These are phyloP conservation scores for Athalia rosae DNA, from an alignment of 2,888 invertebrate species.

Conservation along the genomic window DNA sequence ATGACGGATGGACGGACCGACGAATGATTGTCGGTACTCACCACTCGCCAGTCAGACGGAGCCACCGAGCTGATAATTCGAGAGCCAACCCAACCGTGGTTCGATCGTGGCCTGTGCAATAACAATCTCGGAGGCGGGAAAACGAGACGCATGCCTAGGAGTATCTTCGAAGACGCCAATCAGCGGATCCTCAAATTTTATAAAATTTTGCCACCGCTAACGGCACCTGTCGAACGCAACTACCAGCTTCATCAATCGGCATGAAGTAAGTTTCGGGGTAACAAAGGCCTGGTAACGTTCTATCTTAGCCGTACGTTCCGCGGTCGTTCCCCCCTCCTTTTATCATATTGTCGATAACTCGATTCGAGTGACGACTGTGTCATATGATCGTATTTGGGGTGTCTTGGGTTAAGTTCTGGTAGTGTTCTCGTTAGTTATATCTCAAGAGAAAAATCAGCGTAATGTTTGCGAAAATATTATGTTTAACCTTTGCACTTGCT, in stretches of 20 bases:
- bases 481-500: constrained; percentile 11
- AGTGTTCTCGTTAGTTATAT: background rate
- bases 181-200: constrained; percentile 13
- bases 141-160: constrained; percentile 70
- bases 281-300: background rate
- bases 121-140: constrained; percentile 70
- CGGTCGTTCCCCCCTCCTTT: background rate
- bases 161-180: constrained; percentile 71
- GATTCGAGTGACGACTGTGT: constrained; percentile 14
- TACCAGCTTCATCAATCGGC: background rate
- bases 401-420: constrained; percentile 20
- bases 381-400: constrained; percentile 32
- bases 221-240: constrained; percentile 9
- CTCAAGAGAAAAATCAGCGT: constrained; percentile 3
- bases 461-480: constrained; percentile 27
- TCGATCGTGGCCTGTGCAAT: constrained; percentile 66
- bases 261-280: too few relatives aligned
- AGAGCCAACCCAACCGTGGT: constrained; percentile 65
- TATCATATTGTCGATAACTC: too few relatives aligned
- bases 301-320: background rate
- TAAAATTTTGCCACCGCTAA: background rate
- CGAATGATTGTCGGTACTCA: too few relatives aligned
- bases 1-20: constrained; percentile 67
- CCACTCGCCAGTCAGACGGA: constrained; percentile 62
- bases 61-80: constrained; percentile 54